These are phyloP conservation scores for Taenioides sp. DNA, from an alignment of 2,797 vertebrate genomes.

Conservation along the genomic window DNA sequence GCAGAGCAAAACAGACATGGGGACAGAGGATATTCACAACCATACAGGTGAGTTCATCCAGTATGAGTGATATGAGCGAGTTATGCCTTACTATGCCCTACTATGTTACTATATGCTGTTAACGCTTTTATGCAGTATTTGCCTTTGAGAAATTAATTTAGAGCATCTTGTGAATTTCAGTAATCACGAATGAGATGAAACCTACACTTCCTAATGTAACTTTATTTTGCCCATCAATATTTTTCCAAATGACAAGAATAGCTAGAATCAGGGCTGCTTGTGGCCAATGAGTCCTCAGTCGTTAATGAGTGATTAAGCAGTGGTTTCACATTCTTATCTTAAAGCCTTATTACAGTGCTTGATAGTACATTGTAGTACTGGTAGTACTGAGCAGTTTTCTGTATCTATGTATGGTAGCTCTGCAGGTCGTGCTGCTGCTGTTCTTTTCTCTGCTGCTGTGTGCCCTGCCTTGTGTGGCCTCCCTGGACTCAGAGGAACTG, in stretches of 20 bases:
- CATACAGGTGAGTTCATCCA: slow-evolving; percentile 54
- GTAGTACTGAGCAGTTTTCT: neutral
- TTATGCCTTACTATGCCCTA: neutral
- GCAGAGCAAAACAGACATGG: slow-evolving; percentile 54
- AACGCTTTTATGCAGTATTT: neutral
- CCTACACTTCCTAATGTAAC: neutral
- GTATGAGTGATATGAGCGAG: neutral
- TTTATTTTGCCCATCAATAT: neutral
- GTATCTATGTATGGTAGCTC: slow-evolving; percentile 27
- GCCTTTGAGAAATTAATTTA: too few relatives aligned
- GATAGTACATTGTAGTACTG: neutral
- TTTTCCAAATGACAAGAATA: neutral
- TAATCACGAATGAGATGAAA: neutral
- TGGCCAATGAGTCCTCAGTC: neutral
- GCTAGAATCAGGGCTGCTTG: neutral
- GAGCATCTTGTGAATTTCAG: too few relatives aligned
- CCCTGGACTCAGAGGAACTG: slow-evolving; percentile 73
- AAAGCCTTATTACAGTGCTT: neutral
- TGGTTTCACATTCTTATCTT: neutral
- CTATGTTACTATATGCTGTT: neutral
- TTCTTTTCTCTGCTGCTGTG: slow-evolving; percentile 59
- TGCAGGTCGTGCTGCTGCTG: slow-evolving; percentile 39
- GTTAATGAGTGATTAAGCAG: neutral
- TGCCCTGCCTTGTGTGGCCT: slow-evolving; percentile 30
- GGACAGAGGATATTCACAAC: slow-evolving; percentile 41